Evolutionary conservation across 2,113 vertebrate species (phyloP).

Genomic region (Upupa epops): DNA sequence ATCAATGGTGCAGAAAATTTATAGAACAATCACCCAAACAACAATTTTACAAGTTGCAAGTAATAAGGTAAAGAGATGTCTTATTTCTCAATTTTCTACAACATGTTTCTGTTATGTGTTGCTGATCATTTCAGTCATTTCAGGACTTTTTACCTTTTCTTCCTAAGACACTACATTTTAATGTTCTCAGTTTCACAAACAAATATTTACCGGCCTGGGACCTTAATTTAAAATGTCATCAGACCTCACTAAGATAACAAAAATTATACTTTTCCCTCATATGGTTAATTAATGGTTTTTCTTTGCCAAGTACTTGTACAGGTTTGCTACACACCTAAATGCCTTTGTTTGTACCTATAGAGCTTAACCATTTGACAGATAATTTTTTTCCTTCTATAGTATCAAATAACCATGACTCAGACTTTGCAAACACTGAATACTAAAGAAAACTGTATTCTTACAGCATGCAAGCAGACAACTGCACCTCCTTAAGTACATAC

Average conservation of each 20-base stretch:
- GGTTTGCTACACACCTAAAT: neutral
- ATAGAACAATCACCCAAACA: neutral
- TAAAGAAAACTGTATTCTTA: neutral
- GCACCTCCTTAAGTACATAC: neutral
- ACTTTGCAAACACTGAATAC: neutral
- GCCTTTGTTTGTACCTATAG: neutral
- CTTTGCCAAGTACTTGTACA: neutral
- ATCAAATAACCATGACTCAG: neutral
- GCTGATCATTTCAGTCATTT: neutral
- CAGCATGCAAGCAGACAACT: neutral
- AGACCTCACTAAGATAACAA: neutral
- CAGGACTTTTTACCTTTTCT: neutral
- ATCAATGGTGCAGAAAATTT: neutral
- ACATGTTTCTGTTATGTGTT: neutral
- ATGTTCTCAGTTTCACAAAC: neutral
- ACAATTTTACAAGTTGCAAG: neutral
- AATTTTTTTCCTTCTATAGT: neutral
- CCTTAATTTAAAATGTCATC: neutral
- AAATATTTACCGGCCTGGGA: neutral
- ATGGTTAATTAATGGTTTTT: neutral
- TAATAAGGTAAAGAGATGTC: neutral
- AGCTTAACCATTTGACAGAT: neutral
- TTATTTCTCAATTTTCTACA: neutral
- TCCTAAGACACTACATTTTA: neutral
- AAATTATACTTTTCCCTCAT: neutral